Base-by-base conservation (phyloP, 2,888 invertebrate species). In the Lithophane leautieri region DNA sequence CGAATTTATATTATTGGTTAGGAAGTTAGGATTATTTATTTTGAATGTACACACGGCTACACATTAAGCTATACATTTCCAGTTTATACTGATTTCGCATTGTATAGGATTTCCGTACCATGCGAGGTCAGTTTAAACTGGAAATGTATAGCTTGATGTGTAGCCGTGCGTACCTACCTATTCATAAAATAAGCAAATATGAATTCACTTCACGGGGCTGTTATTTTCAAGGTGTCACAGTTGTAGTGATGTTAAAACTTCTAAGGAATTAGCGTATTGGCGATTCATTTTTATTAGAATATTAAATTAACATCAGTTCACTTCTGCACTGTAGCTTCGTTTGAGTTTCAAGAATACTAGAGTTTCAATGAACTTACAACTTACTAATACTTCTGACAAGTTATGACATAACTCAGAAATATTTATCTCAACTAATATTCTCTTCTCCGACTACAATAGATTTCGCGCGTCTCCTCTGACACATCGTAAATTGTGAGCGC, bases 401-500 rank as follows among this genome's bases (percentile, higher is more conserved):
- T 28, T 44, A 76, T 56, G 72, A 75, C 69, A 47, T 61, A 85
- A 81, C 69, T 75, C 65, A 76, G 70, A 76, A 83, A 77, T 70
- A 77, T 82, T 81, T 77, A 71, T 77, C 66, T 73, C 70, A 11
- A 74, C 81, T 82, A 82, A 84, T 79, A 82, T 86, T 82, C 79
- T 66, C 73, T 79, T 56, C 84, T 78, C 34, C 67, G 62, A 65
- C 77, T 80, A 88, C 84, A 88, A 85, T 85, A 82, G 84, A 84
- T 87, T 80, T 73, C 50, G 50, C 73, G 62, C 74, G 70, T 81
- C 84, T 78, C 68, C 79, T 34, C 78, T 84, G 90, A 88, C 89
- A 82, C 67, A 56, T 79, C 83, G 86, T 90, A 88, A 88, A 90
- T 89, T 88, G 88, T 87, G 79, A 80, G 73, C 75, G 76, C 71